Conservation (phyloP, 2,113 vertebrate genomes). For the Catharus minimus region DNA sequence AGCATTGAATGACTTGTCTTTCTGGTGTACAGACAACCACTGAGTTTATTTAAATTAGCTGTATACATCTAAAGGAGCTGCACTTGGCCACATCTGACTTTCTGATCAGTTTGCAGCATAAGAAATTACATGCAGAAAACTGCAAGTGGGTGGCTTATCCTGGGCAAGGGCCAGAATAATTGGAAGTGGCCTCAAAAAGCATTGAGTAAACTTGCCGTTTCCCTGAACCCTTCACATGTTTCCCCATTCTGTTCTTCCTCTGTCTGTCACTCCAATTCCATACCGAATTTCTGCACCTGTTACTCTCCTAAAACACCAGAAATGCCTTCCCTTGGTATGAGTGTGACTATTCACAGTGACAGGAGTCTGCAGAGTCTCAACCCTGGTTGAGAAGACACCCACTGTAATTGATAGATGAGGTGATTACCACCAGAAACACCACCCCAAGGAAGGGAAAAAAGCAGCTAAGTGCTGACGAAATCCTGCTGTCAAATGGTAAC, state of each 20-base stretch:
- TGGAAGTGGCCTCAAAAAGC: background rate
- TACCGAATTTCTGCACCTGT: background rate
- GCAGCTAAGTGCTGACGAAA: background rate
- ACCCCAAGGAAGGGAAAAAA: background rate
- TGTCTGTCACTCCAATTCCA: background rate
- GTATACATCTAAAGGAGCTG: background rate
- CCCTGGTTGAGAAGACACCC: background rate
- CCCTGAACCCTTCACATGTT: fast-evolving
- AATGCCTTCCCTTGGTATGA: background rate
- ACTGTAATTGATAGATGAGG: constrained; percentile 1
- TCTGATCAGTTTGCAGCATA: background rate
- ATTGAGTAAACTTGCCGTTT: background rate
- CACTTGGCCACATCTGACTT: background rate
- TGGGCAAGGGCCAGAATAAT: background rate
- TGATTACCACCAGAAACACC: background rate
- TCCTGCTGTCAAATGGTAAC: background rate
- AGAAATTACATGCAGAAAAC: background rate
- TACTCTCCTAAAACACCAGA: background rate
- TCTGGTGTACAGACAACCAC: background rate
- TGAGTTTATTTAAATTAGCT: background rate
- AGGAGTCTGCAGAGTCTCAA: background rate
- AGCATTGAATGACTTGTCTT: background rate
- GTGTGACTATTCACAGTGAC: background rate
- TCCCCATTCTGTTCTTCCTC: background rate
- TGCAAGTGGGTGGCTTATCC: background rate